Evolutionary conservation across 1,140 invertebrate species (phyloP).

Genomic region (Dendroctonus valens): DNA sequence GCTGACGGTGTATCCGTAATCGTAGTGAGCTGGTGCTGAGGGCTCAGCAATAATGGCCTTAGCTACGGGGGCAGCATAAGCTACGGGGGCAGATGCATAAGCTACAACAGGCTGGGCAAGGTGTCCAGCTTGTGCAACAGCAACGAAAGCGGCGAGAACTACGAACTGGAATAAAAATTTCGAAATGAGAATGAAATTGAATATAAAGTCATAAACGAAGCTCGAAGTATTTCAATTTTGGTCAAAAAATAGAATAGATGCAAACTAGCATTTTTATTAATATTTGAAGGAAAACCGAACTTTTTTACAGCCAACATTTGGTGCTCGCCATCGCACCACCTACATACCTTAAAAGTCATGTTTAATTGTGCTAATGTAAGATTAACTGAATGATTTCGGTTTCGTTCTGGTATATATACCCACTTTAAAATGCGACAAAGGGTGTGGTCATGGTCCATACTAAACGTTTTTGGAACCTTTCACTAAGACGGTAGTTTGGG

Average conservation of each 20-base stretch:
- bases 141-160: conserved; percentile 42
- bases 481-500: conserved; percentile 12
- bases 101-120: background rate
- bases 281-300: too few species aligned
- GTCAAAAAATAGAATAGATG: too few species aligned
- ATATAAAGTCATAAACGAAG: too few species aligned
- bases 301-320: too few species aligned
- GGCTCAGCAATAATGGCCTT: conserved; percentile 49
- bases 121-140: conserved; percentile 33
- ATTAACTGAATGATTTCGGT: conserved; percentile 9
- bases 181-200: too few species aligned
- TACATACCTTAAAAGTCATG: too few species aligned
- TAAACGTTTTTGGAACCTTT: conserved; percentile 13
- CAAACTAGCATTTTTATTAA: too few species aligned
- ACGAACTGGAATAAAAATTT: conserved; percentile 41
- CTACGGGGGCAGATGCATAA: background rate
- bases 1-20: conserved; percentile 58
- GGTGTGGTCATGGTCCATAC: conserved; percentile 23
- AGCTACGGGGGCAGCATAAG: conserved; percentile 55
- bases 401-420: conserved; percentile 18
- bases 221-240: too few species aligned
- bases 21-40: conserved; percentile 56
- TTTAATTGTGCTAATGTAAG: too few species aligned
- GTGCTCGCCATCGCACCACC: too few species aligned
- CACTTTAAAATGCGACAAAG: conserved; percentile 9